These are phyloP conservation scores for Takifugu bimaculatus DNA, from an alignment of 2,113 vertebrate species.

Conservation along the genomic window DNA sequence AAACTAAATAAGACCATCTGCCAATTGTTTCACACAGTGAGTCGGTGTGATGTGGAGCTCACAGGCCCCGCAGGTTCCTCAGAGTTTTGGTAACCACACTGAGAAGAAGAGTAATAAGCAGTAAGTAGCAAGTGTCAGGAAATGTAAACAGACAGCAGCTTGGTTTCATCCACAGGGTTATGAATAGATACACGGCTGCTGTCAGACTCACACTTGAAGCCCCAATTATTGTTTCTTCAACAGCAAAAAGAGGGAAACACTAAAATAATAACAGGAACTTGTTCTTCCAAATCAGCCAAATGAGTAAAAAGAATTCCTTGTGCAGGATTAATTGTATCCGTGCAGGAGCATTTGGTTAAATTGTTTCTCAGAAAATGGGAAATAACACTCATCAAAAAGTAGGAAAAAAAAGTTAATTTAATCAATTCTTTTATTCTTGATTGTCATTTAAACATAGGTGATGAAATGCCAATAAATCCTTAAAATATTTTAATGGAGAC, in stretches of 20 bases:
- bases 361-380: no score
- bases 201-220: neutral
- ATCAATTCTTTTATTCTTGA: no score
- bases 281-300: neutral
- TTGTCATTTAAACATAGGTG: no score
- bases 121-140: conserved; percentile 59
- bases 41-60: conserved; percentile 46
- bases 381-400: no score
- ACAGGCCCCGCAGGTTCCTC: conserved; percentile 35
- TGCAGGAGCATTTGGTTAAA: no score
- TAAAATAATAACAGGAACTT: no score
- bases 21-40: conserved; percentile 36
- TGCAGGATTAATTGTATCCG: no score
- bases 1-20: conserved; percentile 41
- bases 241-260: neutral
- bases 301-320: no score
- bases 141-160: conserved; percentile 51
- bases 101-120: conserved; percentile 46
- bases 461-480: no score
- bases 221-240: neutral
- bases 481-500: no score
- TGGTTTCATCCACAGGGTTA: conserved; percentile 36
- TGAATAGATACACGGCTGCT: conserved; percentile 4
- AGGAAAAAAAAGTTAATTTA: no score
- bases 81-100: conserved; percentile 57